These are phyloP conservation scores for Pseudopipra pipra DNA, from an alignment of 2,113 vertebrate species.

Conservation along the genomic window DNA sequence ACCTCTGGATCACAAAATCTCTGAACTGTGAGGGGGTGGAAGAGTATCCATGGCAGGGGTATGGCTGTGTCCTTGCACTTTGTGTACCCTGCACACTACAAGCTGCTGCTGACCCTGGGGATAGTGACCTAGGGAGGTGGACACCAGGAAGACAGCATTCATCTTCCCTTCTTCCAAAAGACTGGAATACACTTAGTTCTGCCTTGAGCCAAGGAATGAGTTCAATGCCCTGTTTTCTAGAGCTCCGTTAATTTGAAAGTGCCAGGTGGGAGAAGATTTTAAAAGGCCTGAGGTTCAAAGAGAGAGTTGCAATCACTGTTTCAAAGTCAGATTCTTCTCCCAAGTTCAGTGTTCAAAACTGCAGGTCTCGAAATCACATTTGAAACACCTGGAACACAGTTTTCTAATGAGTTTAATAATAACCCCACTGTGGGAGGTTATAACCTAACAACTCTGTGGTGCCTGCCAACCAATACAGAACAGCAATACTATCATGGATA, in stretches of 20 bases:
- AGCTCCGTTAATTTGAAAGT: not conserved
- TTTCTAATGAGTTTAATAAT: not conserved
- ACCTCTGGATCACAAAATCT: not conserved
- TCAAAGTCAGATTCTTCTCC: not conserved
- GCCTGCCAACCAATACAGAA: not conserved
- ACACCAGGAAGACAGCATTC: not conserved
- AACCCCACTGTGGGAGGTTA: not conserved
- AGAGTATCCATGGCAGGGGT: fast-evolving
- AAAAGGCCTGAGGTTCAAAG: not conserved
- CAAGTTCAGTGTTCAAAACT: fast-evolving
- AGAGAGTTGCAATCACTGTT: not conserved
- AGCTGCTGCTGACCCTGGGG: fast-evolving
- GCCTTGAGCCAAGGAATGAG: not conserved
- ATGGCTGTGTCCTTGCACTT: not conserved
- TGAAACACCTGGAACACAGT: not conserved
- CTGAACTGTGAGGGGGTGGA: not conserved
- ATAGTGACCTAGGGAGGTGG: not conserved
- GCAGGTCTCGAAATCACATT: not conserved
- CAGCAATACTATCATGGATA: not conserved
- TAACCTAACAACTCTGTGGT: not conserved
- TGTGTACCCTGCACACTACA: fast-evolving
- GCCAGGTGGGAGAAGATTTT: not conserved
- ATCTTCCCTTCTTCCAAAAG: not conserved
- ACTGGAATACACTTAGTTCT: not conserved
- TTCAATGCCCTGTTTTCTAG: not conserved